Evolutionary conservation across 2,113 vertebrate species (phyloP), one percentile per base, ranked within the genome.

Genomic region (Ochotona princeps): DNA sequence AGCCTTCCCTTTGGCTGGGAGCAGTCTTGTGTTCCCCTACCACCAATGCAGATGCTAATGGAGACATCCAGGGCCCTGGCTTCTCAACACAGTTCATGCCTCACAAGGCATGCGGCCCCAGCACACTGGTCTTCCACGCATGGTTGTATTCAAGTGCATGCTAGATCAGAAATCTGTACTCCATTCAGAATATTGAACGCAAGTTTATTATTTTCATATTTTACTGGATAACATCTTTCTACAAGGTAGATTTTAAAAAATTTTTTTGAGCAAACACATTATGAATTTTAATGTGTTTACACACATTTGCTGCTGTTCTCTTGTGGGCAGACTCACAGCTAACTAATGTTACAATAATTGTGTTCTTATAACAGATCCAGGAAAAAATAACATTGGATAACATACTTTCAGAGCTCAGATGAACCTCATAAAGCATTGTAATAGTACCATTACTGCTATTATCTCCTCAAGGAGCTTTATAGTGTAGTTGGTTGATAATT

Each of bases 11-110:
- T 1, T 28, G 17, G 23, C 30, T 38, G 13, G 32, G 35, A 32
- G 63, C 2, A 17, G 8, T 1, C 15, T 3, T 9, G 2, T 1
- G 14, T 25, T 51, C n/a, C 6, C 0, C 0, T 3, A 20, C 20
- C 4, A 0, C 30, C n/a, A 7, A 12, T 10, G 15, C 10, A 51
- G 28, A 35, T 5, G 4, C 23, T 35, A 25, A 30, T 30, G 54
- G 60, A 23, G 28, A 47, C 10, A 49, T 11, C 9, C 4, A 0
- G 0, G 2, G 0, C 12, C 18, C 49, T 73, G 21, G 23, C 0
- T 28, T 65, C 63, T 73, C 49, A 28, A 28, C 32, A n/a, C 28
- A 51, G 35, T 54, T 61, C 47, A 32, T 49, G 70, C 70, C 81
- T 75, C 35, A 17, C 2, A 32, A 25, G 38, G 26, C 7, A 67